Base-by-base conservation (phyloP, 2,888 invertebrate genomes). In the Galeruca laticollis region DNA sequence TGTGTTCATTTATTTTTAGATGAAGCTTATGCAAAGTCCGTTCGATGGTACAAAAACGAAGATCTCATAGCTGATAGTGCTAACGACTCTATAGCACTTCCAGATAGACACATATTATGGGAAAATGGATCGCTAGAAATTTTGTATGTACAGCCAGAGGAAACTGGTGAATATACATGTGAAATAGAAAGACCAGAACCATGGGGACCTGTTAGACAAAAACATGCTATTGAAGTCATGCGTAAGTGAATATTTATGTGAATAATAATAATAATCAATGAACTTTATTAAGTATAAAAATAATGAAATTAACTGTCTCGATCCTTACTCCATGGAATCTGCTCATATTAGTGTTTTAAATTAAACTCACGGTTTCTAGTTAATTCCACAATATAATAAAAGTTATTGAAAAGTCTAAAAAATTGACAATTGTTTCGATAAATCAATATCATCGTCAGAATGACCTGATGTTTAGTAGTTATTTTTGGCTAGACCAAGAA, bases 211-310 rank as follows among this genome's bases (percentile, higher is more conserved):
- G 88, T 92, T n/a, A 87, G 88, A 49, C 94, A 94, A 83, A 88
- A 89, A 2, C 93, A 94, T 80, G 89, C 92, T 20, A 92, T 94
- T 74, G 91, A 93, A 88, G 94, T 94, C 2, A 89, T 93, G 82
- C 91, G 93, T 93, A 85, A 89, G 92, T 89, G 2, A 51, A n/a
- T 33, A 21, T 43, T 1, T 1, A 26, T n/a, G n/a, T n/a, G n/a
- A n/a, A n/a, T n/a, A n/a, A n/a, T n/a, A n/a, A n/a, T n/a, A n/a
- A n/a, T n/a, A n/a, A n/a, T n/a, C n/a, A n/a, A n/a, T n/a, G n/a
- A n/a, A n/a, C n/a, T n/a, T n/a, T n/a, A n/a, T n/a, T n/a, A n/a
- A n/a, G n/a, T n/a, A n/a, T n/a, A n/a, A n/a, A n/a, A n/a, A n/a
- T n/a, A n/a, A n/a, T n/a, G n/a, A n/a, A n/a, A n/a, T n/a, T n/a